Percentiles rank a stretch among this genome's conserved stretches.
Conservation (phyloP, 1,140 invertebrate genomes). For the Drosophila jambulina region DNA sequence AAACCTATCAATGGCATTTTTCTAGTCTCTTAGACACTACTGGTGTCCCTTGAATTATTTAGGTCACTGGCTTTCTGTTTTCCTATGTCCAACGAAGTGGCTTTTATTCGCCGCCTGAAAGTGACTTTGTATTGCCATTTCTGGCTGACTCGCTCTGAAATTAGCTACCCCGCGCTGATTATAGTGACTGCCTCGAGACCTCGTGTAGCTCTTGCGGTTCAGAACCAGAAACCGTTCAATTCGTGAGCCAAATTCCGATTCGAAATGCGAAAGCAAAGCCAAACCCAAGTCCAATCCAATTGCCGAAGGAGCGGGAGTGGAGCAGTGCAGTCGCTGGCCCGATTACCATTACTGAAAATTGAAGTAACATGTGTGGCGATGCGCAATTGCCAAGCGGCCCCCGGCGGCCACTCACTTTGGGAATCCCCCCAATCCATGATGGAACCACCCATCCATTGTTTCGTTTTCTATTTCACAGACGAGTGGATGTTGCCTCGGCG, state of each 20-base stretch:
- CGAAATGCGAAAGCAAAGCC: conserved; percentile 24
- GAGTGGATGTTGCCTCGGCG: conserved; percentile 64
- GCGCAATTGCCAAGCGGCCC: conserved; percentile 61
- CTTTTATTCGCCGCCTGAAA: conserved; percentile 5
- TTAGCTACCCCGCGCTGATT: conserved; percentile 36
- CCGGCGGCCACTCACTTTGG: conserved; percentile 56
- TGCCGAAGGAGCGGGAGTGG: conserved; percentile 12
- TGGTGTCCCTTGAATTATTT: neutral
- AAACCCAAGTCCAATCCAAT: conserved; percentile 41
- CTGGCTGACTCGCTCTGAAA: conserved; percentile 13
- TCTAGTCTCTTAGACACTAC: too few relatives aligned
- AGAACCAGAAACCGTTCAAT: conserved; percentile 55
- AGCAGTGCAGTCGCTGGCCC: conserved; percentile 35
- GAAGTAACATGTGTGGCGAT: conserved; percentile 77
- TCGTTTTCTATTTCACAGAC: conserved; percentile 82
- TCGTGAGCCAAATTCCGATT: conserved; percentile 52
- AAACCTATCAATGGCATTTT: too few relatives aligned
- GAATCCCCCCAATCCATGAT: conserved; percentile 2
- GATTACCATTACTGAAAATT: conserved; percentile 77
- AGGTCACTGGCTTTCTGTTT: conserved; percentile 2
- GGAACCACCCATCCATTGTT: conserved; percentile 53
- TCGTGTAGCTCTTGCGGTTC: conserved; percentile 38
- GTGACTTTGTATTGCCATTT: conserved; percentile 4
- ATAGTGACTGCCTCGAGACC: conserved; percentile 11
- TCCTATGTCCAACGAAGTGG: neutral